Conservation (phyloP, 2,888 invertebrate species). For the Pseudococcus jackbeardsleyi region DNA sequence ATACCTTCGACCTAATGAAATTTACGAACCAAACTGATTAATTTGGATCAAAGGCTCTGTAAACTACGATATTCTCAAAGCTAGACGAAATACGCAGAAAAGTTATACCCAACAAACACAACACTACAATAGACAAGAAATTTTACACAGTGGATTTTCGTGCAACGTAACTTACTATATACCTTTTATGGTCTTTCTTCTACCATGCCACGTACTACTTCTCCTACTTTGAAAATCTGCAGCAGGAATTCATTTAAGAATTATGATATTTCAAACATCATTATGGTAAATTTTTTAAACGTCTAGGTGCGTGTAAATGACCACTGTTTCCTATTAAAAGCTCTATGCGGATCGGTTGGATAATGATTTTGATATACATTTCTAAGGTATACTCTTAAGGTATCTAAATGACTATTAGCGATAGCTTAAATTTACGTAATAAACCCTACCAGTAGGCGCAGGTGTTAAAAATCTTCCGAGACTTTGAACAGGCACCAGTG, state of each 20-base stretch:
- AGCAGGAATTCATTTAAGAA: conserved; percentile 30
- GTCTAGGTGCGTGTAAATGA: conserved; percentile 12
- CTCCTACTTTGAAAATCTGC: conserved; percentile 64
- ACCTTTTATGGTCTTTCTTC: conserved; percentile 58
- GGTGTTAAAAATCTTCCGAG: conserved; percentile 63
- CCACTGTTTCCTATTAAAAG: neutral
- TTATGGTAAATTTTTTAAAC: neutral
- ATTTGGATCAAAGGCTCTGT: neutral
- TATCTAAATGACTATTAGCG: conserved; percentile 3
- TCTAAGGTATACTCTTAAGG: conserved; percentile 11
- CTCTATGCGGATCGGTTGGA: neutral
- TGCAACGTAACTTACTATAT: conserved; percentile 52
- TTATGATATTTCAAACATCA: conserved; percentile 33
- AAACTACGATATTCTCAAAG: conserved; percentile 10
- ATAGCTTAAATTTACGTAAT: conserved; percentile 5
- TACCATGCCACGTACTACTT: conserved; percentile 64
- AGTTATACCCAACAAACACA: conserved; percentile 12
- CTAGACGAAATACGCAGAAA: conserved; percentile 24
- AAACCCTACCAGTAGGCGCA: conserved; percentile 59
- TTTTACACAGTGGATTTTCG: conserved; percentile 30
- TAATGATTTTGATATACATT: neutral
- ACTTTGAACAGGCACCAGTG: conserved; percentile 61
- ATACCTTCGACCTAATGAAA: neutral
- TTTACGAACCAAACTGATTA: neutral
- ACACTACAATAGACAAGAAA: neutral